Evolutionary conservation across 1,140 invertebrate genomes (phyloP).

Genomic region (Ceratina calcarata): DNA sequence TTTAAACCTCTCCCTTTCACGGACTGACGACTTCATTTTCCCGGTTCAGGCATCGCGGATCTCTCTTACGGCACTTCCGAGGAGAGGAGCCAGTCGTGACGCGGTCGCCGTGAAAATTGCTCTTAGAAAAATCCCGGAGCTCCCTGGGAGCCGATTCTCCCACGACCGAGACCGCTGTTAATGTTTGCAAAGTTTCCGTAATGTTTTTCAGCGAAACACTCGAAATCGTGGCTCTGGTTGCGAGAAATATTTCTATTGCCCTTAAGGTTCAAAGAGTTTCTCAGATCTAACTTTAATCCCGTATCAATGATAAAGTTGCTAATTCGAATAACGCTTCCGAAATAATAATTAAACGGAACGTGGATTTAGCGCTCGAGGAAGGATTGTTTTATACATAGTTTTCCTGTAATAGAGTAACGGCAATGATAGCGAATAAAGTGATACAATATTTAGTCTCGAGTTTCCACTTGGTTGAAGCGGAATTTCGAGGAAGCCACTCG

Average conservation of each 20-base stretch:
- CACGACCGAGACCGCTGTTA: slow-evolving; percentile 2
- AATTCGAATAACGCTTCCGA: no score
- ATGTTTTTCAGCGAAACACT: not conserved
- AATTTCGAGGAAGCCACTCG: slow-evolving; percentile 5
- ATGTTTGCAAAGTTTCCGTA: slow-evolving; percentile 15
- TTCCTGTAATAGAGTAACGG: no score
- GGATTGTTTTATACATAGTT: no score
- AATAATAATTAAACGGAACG: not conserved
- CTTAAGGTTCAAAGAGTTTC: no score
- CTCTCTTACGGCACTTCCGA: slow-evolving; percentile 34
- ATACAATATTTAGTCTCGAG: slow-evolving; percentile 2
- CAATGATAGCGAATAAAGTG: not conserved
- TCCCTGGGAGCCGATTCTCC: slow-evolving; percentile 21
- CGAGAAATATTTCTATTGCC: no score
- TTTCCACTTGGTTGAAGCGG: not conserved
- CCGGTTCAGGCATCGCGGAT: slow-evolving; percentile 34
- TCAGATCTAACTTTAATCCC: no score
- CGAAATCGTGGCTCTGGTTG: not conserved
- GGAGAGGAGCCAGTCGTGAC: slow-evolving; percentile 17
- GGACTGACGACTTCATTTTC: slow-evolving; percentile 46
- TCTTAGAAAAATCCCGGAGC: slow-evolving; percentile 35
- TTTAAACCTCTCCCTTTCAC: slow-evolving; percentile 1
- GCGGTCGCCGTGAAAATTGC: slow-evolving; percentile 48
- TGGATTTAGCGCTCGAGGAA: not conserved
- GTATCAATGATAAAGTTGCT: no score